Evolutionary conservation across 2,113 vertebrate genomes (phyloP).

Genomic region (Microcebus ravelobensis): DNA sequence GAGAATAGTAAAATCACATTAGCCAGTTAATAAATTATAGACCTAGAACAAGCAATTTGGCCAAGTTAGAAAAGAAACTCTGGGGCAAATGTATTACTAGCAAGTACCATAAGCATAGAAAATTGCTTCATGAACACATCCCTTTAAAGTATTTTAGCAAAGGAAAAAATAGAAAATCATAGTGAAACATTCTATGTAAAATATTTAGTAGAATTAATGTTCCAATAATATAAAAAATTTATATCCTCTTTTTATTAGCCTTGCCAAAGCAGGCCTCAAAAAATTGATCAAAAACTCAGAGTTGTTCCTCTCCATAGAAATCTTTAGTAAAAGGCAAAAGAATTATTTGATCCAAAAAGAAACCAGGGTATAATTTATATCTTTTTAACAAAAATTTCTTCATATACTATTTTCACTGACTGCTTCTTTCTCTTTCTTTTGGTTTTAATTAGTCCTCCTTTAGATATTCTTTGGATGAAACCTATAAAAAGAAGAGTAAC

Average conservation of each 20-base stretch:
- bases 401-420: not conserved
- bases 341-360: slow-evolving; percentile 27
- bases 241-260: fast-evolving
- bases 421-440: slow-evolving; percentile 82
- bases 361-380: slow-evolving; percentile 41
- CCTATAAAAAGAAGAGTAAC: slow-evolving; percentile 76
- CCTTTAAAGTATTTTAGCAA: not conserved
- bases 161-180: not conserved
- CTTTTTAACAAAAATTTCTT: slow-evolving; percentile 62
- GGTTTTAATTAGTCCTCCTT: slow-evolving; percentile 77
- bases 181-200: not conserved
- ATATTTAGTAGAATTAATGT: not conserved
- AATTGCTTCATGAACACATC: not conserved
- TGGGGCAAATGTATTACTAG: not conserved
- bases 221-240: not conserved
- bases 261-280: not conserved
- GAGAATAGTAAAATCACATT: not conserved
- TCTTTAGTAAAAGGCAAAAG: slow-evolving; percentile 73
- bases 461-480: slow-evolving; percentile 60
- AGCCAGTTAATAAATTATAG: not conserved
- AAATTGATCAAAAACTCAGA: not conserved
- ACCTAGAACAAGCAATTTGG: not conserved
- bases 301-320: slow-evolving; percentile 28
- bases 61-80: not conserved
- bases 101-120: not conserved